Evolutionary conservation across 2,113 vertebrate genomes (phyloP).

Genomic region (Halcyon malimbica): DNA sequence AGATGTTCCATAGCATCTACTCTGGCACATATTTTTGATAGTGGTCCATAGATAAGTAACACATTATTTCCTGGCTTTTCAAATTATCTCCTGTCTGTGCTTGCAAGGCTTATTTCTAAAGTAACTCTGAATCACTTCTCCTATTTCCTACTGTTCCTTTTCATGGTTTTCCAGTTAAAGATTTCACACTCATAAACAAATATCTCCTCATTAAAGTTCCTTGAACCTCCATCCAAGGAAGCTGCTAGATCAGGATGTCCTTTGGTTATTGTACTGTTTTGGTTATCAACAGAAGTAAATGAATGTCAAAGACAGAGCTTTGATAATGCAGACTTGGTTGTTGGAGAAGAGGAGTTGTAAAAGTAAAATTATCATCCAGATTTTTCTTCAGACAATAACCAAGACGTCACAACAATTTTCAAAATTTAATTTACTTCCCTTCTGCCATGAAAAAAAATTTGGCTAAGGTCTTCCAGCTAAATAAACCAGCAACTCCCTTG

Average conservation of each 20-base stretch:
- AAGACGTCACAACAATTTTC: neutral
- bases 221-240: neutral
- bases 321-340: neutral
- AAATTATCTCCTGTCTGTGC: neutral
- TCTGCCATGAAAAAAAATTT: neutral
- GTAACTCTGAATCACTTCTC: neutral
- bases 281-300: neutral
- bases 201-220: neutral
- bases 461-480: neutral
- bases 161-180: neutral
- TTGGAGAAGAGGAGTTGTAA: neutral
- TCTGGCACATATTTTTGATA: neutral
- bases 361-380: neutral
- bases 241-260: neutral
- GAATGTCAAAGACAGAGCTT: neutral
- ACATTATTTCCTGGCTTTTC: neutral
- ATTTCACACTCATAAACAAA: neutral
- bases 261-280: neutral
- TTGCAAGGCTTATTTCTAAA: neutral
- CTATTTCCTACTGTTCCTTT: neutral
- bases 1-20: neutral
- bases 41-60: neutral
- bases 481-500: neutral
- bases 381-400: neutral
- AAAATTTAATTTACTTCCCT: neutral